A percentile compares a stretch with the other conserved stretches of the same genome.
Conservation (phyloP, 2,113 vertebrate genomes). For the Bufo bufo region DNA sequence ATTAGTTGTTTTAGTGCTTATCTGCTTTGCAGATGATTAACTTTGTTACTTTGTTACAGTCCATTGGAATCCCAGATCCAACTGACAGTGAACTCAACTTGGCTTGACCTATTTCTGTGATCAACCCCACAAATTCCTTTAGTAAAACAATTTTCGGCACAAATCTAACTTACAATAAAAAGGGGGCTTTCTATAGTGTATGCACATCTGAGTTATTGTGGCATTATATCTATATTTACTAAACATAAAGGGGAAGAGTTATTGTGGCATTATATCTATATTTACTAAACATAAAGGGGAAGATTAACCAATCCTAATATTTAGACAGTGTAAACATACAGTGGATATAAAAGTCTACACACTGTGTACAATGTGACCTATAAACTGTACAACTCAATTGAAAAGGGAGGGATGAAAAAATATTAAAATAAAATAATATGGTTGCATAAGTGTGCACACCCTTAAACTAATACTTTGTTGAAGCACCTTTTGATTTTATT, state of each 20-base stretch:
- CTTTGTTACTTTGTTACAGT: conserved; percentile 39
- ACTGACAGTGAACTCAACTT: conserved; percentile 18
- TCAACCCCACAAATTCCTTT: conserved; percentile 39
- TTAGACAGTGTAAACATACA: no score
- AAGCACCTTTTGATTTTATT: no score
- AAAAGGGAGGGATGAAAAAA: no score
- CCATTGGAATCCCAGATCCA: conserved; percentile 29
- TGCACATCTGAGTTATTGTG: conserved; percentile 5
- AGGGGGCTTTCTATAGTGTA: not conserved
- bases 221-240: conserved; percentile 1
- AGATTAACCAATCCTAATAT: no score
- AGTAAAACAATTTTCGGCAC: conserved; percentile 34
- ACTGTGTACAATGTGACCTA: no score
- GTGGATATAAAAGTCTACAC: no score
- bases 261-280: conserved; percentile 23
- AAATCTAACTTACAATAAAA: not conserved
- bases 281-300: not conserved
- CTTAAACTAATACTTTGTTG: no score
- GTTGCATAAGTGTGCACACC: no score
- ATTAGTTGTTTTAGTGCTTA: conserved; percentile 34
- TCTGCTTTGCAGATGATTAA: conserved; percentile 43
- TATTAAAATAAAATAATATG: no score
- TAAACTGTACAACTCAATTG: no score
- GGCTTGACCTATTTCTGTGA: conserved; percentile 37
- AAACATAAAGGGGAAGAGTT: not conserved